These are phyloP conservation scores for Aricia artaxerxes DNA, from an alignment of 2,888 invertebrate genomes.

Conservation along the genomic window DNA sequence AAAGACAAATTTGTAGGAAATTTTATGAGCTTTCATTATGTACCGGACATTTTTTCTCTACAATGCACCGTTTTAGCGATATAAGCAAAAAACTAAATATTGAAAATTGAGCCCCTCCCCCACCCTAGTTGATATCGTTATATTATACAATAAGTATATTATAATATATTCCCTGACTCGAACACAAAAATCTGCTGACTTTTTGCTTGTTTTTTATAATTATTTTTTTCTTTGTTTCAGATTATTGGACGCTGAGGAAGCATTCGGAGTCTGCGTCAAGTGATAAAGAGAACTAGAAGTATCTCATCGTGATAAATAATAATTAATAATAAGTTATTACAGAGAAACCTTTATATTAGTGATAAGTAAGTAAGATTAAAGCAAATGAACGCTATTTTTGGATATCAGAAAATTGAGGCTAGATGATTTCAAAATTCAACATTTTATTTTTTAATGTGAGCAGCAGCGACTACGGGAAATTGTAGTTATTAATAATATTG, in stretches of 20 bases:
- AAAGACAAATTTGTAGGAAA: too few relatives aligned
- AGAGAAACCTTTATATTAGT: slow-evolving; percentile 49
- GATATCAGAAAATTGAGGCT: neutral
- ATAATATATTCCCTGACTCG: too few relatives aligned
- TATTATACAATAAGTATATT: too few relatives aligned
- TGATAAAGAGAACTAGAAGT: slow-evolving; percentile 70
- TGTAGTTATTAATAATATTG: too few relatives aligned
- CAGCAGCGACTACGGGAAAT: neutral
- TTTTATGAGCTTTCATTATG: too few relatives aligned
- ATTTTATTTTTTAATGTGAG: neutral
- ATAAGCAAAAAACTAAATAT: too few relatives aligned
- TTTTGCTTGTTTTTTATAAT: neutral
- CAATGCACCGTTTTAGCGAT: too few relatives aligned
- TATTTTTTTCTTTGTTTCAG: slow-evolving; percentile 62
- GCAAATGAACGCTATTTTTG: slow-evolving; percentile 32
- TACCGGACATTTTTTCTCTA: too few relatives aligned
- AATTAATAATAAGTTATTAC: slow-evolving; percentile 45
- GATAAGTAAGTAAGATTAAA: slow-evolving; percentile 44
- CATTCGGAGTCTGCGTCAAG: slow-evolving; percentile 66
- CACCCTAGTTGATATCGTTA: too few relatives aligned
- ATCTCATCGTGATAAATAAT: slow-evolving; percentile 41
- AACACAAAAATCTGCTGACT: too few relatives aligned
- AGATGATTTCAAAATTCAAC: slow-evolving; percentile 8
- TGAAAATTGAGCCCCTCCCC: too few relatives aligned
- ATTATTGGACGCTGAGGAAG: slow-evolving; percentile 78